These are phyloP conservation scores for Limnephilus marmoratus DNA, from an alignment of 2,888 invertebrate genomes.

Conservation along the genomic window DNA sequence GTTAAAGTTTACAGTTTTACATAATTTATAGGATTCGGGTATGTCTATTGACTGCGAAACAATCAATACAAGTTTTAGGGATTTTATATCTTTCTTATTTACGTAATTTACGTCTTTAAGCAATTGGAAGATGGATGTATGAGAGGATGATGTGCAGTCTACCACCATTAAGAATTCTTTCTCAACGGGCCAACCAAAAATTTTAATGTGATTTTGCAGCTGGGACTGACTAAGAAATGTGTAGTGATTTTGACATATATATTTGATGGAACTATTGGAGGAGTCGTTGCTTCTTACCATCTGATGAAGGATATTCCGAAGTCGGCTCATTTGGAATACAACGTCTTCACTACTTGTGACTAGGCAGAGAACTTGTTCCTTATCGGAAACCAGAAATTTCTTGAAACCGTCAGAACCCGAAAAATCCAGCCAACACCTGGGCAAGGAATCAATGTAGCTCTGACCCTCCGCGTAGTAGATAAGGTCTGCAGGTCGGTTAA, in stretches of 20 bases:
- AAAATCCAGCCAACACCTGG: not conserved
- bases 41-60: too few species aligned
- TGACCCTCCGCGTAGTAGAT: not conserved
- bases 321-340: not conserved
- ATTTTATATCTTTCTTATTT: too few species aligned
- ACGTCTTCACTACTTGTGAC: not conserved
- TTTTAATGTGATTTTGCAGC: not conserved
- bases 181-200: not conserved
- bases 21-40: too few species aligned
- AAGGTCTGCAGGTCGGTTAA: too few species aligned
- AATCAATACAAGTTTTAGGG: too few species aligned
- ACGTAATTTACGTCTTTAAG: too few species aligned
- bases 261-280: too few species aligned
- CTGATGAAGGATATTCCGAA: not conserved
- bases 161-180: not conserved
- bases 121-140: too few species aligned
- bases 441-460: not conserved
- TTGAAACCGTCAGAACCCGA: not conserved
- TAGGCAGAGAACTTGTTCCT: not conserved
- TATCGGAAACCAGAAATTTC: not conserved
- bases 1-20: too few species aligned
- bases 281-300: not conserved
- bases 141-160: not conserved
- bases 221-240: not conserved
- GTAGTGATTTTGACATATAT: not conserved